These are phyloP conservation scores for Helicoverpa armigera DNA, from an alignment of 1,140 invertebrate genomes.

Conservation along the genomic window DNA sequence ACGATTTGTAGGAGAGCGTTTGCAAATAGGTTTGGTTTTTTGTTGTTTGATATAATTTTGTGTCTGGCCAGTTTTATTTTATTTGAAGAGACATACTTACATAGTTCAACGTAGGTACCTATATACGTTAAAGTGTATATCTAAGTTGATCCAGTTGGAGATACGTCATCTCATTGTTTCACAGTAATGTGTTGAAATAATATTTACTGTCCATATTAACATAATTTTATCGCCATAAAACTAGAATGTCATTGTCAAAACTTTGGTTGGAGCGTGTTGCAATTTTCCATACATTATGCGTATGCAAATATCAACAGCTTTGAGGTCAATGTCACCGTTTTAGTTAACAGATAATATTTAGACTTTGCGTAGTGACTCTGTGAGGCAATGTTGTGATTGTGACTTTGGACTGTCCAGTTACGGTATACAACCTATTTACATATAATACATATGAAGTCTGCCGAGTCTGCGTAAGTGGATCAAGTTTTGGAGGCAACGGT, in stretches of 20 bases:
- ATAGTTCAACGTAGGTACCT: no score
- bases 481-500: no score
- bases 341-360: neutral
- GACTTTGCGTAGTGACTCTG: slow-evolving; percentile 5
- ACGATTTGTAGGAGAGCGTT: no score
- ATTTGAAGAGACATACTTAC: no score
- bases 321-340: neutral
- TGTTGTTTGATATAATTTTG: no score
- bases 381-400: slow-evolving; percentile 1
- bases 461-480: no score
- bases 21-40: no score
- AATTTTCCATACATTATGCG: neutral
- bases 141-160: neutral
- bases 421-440: neutral
- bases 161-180: neutral
- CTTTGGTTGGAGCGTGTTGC: neutral
- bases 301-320: slow-evolving; percentile 2
- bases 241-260: slow-evolving; percentile 6
- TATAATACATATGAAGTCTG: no score
- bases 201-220: neutral
- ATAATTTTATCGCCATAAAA: neutral
- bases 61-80: no score
- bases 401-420: neutral
- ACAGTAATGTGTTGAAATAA: slow-evolving; percentile 10
- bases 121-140: no score